Evolutionary conservation across 2,888 invertebrate genomes (phyloP), one percentile per base, ranked within the genome.

Genomic region (Vesta saturnalis): DNA sequence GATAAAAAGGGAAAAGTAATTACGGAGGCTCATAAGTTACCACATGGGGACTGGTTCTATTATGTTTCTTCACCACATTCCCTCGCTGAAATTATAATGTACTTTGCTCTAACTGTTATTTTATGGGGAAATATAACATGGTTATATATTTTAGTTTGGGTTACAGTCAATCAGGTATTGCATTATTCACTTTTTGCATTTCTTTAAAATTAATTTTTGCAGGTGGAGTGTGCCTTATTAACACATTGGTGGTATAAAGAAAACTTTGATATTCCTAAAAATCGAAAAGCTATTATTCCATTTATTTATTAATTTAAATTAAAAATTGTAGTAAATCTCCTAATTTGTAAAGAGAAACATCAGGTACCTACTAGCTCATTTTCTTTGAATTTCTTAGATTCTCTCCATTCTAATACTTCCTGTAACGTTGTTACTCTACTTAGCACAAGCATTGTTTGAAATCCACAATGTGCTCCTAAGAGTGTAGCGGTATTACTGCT

Each of bases 401-500:
- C 73, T 72, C 86, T 85, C 88, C 89, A 90, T 12, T 81, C 76
- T 15, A 84, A 79, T 0, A 91, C 86, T 76, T 93, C 90, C 3
- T 86, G 83, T 23, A 89, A 74, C 16, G 83, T 85, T 10, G 94
- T 94, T 3, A 95, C 93, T 12, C 98, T 98, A 6, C 93, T 89
- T 39, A 96, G 85, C 0, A 99, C 98, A 1, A 97, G 85, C 10
- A 98, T 84, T 0, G 97, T 96, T 82, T 92, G 91, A 80, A 97
- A 92, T 1, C 95, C 95, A 82, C 96, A 96, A 71, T 92, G 89
- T 18, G 91, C 92, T 0, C 97, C 99, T 75, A 99, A 87, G 61
- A 94, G 87, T 70, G 99, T 97, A 81, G 99, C 99, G 0, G 98
- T 98, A 81, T 95, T 95, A 73, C 93, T n/a, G n/a, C n/a, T n/a